These are phyloP conservation scores for Lophius americanus DNA, from an alignment of 2,797 vertebrate species.

Conservation along the genomic window DNA sequence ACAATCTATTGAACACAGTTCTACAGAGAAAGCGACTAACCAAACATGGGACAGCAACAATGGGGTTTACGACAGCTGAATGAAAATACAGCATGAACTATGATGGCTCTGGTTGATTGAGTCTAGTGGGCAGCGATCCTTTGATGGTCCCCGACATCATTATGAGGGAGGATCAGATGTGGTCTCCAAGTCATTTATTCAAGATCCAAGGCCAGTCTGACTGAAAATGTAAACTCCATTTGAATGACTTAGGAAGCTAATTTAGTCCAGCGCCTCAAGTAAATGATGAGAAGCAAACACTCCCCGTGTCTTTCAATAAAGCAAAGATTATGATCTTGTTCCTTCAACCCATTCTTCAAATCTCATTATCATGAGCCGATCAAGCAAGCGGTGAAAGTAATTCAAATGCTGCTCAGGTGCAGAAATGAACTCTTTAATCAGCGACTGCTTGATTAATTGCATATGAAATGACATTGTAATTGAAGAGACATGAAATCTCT, in stretches of 20 bases:
- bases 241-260: neutral
- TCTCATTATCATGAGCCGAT: constrained; percentile 30
- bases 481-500: constrained; percentile 15
- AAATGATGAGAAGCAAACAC: constrained; percentile 6
- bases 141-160: neutral
- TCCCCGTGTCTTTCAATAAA: neutral
- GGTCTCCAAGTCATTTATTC: neutral
- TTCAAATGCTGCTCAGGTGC: constrained; percentile 23
- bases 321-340: neutral
- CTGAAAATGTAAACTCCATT: constrained; percentile 7
- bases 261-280: constrained; percentile 1
- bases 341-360: neutral
- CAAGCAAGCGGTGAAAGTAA: neutral
- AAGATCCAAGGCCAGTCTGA: constrained; percentile 1
- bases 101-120: neutral
- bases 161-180: neutral
- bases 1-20: neutral
- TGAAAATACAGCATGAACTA: neutral
- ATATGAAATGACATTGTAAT: constrained; percentile 3
- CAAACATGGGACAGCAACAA: neutral
- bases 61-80: neutral
- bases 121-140: too few relatives aligned
- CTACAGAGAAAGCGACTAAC: neutral
- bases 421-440: constrained; percentile 18
- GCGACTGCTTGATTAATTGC: constrained; percentile 23